Base-by-base conservation (phyloP, 2,888 invertebrate genomes). In the Bombyx huttoni region DNA sequence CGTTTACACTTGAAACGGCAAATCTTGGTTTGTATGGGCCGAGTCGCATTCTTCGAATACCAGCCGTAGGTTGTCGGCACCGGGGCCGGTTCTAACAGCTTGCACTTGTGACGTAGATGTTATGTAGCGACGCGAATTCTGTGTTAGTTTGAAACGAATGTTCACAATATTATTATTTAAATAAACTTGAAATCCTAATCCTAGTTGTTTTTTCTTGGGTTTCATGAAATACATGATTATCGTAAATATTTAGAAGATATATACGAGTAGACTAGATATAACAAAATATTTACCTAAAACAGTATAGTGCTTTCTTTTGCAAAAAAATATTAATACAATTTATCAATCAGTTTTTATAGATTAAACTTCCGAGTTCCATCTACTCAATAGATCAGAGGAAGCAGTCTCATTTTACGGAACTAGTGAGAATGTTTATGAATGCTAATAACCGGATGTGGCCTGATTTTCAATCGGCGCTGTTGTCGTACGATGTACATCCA, bases 31-130 rank as follows among this genome's bases (percentile, higher is more conserved):
- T 68, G 65, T 74, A 71, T 72, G 72, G 78, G 72, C 40, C 75
- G 78, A 78, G 74, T 78, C 78, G 75, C 86, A 86, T 87, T 83
- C 85, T 80, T 65, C 70, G 73, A 83, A 84, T 86, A 75, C 62
- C 77, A 76, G 73, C 69, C 75, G 68, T 77, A 78, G 85, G 83
- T 82, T 85, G 81, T 81, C 82, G 82, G 81, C 67, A 63, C 55
- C 58, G 69, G 67, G 76, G 81, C 84, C 80, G 80, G 83, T 81
- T 82, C 65, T 67, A 75, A 71, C 77, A 75, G 70, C 76, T 77
- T 71, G 76, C 73, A 70, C 40, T 40, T 40, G 68, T 83, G 83
- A 82, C 83, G 78, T 81, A 78, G 78, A 40, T 40, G 40, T 40
- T 40, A 40, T 40, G 40, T 40, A 12, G 40, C 40, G 40, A 3